These are phyloP conservation scores for Hypena proboscidalis DNA, from an alignment of 2,888 invertebrate species.

Conservation along the genomic window DNA sequence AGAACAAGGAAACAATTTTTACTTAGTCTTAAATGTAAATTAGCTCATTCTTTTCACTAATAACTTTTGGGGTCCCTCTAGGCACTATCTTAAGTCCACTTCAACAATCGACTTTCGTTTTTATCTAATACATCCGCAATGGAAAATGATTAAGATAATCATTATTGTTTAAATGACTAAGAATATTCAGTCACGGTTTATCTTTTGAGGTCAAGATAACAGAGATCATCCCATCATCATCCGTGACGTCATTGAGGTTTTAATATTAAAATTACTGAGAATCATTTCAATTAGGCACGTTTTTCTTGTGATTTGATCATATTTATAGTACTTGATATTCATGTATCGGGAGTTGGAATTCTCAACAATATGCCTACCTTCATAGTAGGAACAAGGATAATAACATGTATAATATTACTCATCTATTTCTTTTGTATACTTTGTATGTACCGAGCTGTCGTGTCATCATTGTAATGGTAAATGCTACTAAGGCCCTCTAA, in stretches of 20 bases:
- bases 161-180: conserved; percentile 32
- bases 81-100: not conserved
- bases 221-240: conserved; percentile 17
- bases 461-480: too few species aligned
- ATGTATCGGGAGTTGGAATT: too few species aligned
- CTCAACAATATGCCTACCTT: too few species aligned
- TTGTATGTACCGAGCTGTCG: too few species aligned
- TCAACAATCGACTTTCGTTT: not conserved
- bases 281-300: conserved; percentile 15
- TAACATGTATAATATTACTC: too few species aligned
- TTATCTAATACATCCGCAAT: conserved; percentile 7
- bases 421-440: too few species aligned
- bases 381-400: too few species aligned
- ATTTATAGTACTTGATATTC: too few species aligned
- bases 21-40: too few species aligned
- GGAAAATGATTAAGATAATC: conserved; percentile 8
- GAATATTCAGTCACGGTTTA: conserved; percentile 41
- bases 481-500: too few species aligned
- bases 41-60: too few species aligned
- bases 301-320: conserved; percentile 9
- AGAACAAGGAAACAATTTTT: too few species aligned
- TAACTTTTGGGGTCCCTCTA: not conserved
- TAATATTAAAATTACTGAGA: conserved; percentile 20
- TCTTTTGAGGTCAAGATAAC: conserved; percentile 43
- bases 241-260: conserved; percentile 34